These are phyloP conservation scores for Mastigias papua DNA, from an alignment of 30 jellyfish, hydroid and myxozoan species.

Conservation along the genomic window DNA sequence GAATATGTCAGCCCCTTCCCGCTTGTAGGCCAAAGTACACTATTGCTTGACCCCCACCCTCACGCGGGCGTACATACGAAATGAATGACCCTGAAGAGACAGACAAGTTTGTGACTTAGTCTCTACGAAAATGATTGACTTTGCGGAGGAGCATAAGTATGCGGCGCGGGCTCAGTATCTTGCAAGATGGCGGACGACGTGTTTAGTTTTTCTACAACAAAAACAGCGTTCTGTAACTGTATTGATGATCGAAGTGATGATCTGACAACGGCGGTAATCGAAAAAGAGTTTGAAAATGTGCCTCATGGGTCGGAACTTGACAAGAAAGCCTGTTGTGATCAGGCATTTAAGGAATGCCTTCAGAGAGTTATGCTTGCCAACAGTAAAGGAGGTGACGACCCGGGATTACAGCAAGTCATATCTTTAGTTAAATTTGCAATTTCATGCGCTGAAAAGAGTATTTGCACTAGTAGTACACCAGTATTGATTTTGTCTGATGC, in stretches of 20 bases:
- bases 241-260: conserved; percentile 50
- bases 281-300: conserved; percentile 29
- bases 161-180: not conserved
- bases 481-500: conserved; percentile 80
- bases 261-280: conserved; percentile 42
- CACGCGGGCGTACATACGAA: too few relatives aligned
- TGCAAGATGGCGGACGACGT: conserved; percentile 53
- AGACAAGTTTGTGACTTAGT: too few relatives aligned
- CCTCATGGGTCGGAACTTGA: conserved; percentile 86
- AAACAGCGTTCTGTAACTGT: conserved; percentile 56
- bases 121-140: too few relatives aligned
- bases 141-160: not conserved
- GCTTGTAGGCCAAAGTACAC: too few relatives aligned
- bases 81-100: too few relatives aligned
- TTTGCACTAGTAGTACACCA: conserved; percentile 88
- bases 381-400: not conserved
- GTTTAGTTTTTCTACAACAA: conserved; percentile 61
- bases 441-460: conserved; percentile 61
- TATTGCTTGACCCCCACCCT: too few relatives aligned
- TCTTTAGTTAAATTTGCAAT: conserved; percentile 75
- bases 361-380: conserved; percentile 17
- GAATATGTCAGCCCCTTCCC: too few relatives aligned
- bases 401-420: conserved; percentile 13
- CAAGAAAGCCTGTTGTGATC: conserved; percentile 83
- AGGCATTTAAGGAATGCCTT: conserved; percentile 86